These are phyloP conservation scores for Octodonta nipae DNA, from an alignment of 2,888 invertebrate genomes.

Conservation along the genomic window DNA sequence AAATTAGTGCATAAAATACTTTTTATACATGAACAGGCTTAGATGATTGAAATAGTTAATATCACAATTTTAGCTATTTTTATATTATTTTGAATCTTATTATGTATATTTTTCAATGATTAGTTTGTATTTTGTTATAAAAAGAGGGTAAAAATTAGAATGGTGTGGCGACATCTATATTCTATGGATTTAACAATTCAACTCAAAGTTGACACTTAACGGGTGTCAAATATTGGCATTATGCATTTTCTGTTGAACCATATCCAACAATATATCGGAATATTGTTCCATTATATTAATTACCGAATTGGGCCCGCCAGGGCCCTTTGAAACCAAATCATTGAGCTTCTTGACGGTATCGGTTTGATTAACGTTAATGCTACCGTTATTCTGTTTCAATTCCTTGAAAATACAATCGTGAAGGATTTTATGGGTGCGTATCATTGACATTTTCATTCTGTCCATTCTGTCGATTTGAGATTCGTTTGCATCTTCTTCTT, in stretches of 20 bases:
- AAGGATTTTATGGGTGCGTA: conserved; percentile 45
- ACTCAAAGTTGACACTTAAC: conserved; percentile 15
- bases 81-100: too few species aligned
- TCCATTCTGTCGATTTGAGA: conserved; percentile 29
- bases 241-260: conserved; percentile 48
- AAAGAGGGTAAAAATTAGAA: too few species aligned
- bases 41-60: too few species aligned
- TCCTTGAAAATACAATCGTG: conserved; percentile 37
- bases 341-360: conserved; percentile 40
- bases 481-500: conserved; percentile 20
- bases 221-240: conserved; percentile 26
- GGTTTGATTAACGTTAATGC: conserved; percentile 35
- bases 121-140: too few species aligned
- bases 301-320: conserved; percentile 38
- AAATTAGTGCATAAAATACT: too few species aligned
- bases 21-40: too few species aligned
- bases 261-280: conserved; percentile 44
- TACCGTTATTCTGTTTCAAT: conserved; percentile 30
- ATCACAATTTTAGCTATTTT: too few species aligned
- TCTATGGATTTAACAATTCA: conserved; percentile 17
- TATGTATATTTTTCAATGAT: too few species aligned
- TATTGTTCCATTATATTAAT: conserved; percentile 50
- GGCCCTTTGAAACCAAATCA: conserved; percentile 30
- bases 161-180: too few species aligned
- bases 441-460: conserved; percentile 42